phyloP scores from a whole-genome alignment of 1,140 invertebrate genomes.

The Cecropterus lyciades region DNA sequence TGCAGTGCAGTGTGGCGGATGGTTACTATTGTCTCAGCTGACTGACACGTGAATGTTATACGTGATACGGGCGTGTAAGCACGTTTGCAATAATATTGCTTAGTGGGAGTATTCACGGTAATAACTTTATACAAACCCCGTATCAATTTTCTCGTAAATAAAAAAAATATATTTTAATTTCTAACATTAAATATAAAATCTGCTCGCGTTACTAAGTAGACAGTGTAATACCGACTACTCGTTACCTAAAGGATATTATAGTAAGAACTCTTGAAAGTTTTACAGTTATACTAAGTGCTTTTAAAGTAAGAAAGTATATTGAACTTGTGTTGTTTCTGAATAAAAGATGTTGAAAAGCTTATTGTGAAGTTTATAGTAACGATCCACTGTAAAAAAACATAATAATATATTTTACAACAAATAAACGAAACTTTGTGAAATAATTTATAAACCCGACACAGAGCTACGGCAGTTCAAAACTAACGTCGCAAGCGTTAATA shows the following conservation, averaged over 20 bases:
- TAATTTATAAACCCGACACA: too few species aligned
- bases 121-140: background rate
- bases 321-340: slow-evolving; percentile 3
- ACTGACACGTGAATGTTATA: slow-evolving; percentile 28
- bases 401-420: too few species aligned
- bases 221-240: background rate
- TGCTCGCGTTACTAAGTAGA: background rate
- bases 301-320: slow-evolving; percentile 23
- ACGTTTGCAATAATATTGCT: background rate
- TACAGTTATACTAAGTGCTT: slow-evolving; percentile 26
- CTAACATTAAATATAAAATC: background rate
- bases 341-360: slow-evolving; percentile 7
- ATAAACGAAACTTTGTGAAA: background rate
- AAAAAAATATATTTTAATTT: too few species aligned
- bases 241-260: slow-evolving; percentile 17
- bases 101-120: background rate
- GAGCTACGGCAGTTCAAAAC: background rate
- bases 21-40: slow-evolving; percentile 30
- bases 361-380: background rate
- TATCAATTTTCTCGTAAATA: too few species aligned
- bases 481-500: background rate
- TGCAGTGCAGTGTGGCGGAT: slow-evolving; percentile 36
- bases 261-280: slow-evolving; percentile 22
- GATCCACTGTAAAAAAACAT: background rate
- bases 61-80: slow-evolving; percentile 1